Base-by-base conservation (phyloP, 2,888 invertebrate species). In the Drosophila birchii region DNA sequence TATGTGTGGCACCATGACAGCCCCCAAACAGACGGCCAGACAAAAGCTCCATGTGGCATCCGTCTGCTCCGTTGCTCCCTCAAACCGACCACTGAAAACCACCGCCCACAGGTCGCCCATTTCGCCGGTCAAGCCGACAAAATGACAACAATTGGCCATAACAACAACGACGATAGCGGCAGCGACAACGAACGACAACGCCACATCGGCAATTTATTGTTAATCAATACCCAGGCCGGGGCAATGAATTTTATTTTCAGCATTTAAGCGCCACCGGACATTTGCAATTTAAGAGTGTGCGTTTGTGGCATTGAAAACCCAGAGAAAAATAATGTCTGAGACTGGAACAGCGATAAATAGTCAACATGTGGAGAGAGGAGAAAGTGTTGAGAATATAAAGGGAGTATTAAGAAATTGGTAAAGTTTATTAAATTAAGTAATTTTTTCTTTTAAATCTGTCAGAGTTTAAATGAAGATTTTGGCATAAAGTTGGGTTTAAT, bases 141-240 rank as follows among this genome's bases (percentile, higher is more conserved):
- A 51, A 51, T 16, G 16, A 47, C 54, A 41, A 47, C 53, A 53
- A 47, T 41, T 34, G 45, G 12, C 38, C 53, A 66, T 43, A 61
- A 64, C 47, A 47, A 38, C 49, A 36, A 56, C 51, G 44, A 56
- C 51, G 44, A 57, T 39, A 44, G 51, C 67, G 47, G 29, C 67
- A 29, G 29, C 45, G 34, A 54, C 44, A 53, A 51, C 51, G 53
- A 51, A 23, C 51, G 67, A 39, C 51, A 69, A 44, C 69, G 54
- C n/a, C 51, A 60, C 49, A 60, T 34, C 56, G 57, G 54, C 44
- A 69, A 61, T 59, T 64, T 71, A 67, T 67, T 39, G 59, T 72
- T 82, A 80, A 80, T 73, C 80, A 69, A 79, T 81, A 67, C 20
- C 49, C 29, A n/a, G 23, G 16, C 51, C 20, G n/a, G n/a, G 20